phyloP scores from a whole-genome alignment of 1,140 invertebrate species.

The Rhagoletis zephyria region DNA sequence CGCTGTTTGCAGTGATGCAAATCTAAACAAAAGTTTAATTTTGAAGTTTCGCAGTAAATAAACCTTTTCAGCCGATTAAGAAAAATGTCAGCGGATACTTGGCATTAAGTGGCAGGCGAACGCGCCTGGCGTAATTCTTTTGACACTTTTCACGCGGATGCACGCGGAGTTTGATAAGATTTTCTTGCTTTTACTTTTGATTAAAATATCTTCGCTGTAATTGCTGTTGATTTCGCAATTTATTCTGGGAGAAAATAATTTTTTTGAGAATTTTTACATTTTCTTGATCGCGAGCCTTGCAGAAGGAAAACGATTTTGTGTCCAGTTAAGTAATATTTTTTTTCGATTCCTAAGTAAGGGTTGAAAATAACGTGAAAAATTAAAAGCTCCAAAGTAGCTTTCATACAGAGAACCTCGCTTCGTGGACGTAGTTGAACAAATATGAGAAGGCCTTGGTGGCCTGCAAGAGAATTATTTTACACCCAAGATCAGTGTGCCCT shows the following conservation, averaged over 20 bases:
- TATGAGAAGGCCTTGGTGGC: too few species aligned
- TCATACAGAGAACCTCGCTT: too few species aligned
- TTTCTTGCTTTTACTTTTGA: neutral
- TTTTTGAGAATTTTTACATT: neutral
- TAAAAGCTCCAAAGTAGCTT: too few species aligned
- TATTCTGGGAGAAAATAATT: neutral
- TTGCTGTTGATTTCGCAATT: neutral
- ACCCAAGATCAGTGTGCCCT: too few species aligned
- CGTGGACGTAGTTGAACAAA: too few species aligned
- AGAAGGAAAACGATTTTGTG: too few species aligned
- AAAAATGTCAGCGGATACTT: neutral
- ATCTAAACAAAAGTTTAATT: slow-evolving; percentile 22
- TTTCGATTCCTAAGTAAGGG: too few species aligned
- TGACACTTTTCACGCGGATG: slow-evolving; percentile 9
- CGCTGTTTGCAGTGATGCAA: neutral
- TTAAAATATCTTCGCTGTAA: neutral
- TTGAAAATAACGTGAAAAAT: too few species aligned
- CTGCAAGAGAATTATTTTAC: too few species aligned
- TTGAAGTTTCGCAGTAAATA: neutral
- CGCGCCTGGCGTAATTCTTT: neutral
- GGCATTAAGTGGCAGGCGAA: slow-evolving; percentile 19
- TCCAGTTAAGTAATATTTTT: too few species aligned
- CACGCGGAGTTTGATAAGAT: neutral
- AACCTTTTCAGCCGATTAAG: neutral
- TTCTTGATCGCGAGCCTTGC: too few species aligned